Evolutionary conservation across 2,888 invertebrate genomes (phyloP).

Genomic region (Xestia c-nigrum): DNA sequence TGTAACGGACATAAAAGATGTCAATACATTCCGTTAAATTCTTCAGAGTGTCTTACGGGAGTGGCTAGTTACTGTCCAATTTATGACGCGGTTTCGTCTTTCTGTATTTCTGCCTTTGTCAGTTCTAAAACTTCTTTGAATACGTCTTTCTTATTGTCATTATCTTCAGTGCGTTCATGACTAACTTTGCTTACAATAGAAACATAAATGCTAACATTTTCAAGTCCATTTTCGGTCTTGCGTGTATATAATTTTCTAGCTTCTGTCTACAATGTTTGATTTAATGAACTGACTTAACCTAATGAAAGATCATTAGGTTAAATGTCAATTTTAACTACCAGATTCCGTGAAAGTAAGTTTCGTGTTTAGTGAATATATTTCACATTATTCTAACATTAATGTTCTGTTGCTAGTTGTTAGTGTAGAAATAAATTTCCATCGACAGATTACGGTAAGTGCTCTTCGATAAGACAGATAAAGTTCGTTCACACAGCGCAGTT

Average conservation of each 20-base stretch:
- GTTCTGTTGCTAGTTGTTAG: slow-evolving; percentile 68
- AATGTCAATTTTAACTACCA: slow-evolving; percentile 50
- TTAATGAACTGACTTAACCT: slow-evolving; percentile 56
- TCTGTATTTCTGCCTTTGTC: slow-evolving; percentile 73
- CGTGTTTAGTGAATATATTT: slow-evolving; percentile 66
- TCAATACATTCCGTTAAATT: slow-evolving; percentile 81
- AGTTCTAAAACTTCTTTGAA: slow-evolving; percentile 64
- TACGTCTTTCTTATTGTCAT: slow-evolving; percentile 71
- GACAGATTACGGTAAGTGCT: slow-evolving; percentile 82
- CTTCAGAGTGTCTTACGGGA: slow-evolving; percentile 73
- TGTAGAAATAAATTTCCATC: slow-evolving; percentile 76
- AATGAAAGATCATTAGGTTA: slow-evolving; percentile 41
- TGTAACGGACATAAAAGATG: slow-evolving; percentile 84
- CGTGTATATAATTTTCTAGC: slow-evolving; percentile 42
- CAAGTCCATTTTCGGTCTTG: slow-evolving; percentile 36
- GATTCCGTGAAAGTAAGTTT: slow-evolving; percentile 57
- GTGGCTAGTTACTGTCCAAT: slow-evolving; percentile 79
- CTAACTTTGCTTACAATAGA: slow-evolving; percentile 63
- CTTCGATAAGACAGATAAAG: slow-evolving; percentile 80
- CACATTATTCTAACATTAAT: slow-evolving; percentile 67
- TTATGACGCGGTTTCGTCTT: slow-evolving; percentile 79
- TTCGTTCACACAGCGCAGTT: slow-evolving; percentile 77
- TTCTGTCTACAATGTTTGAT: slow-evolving; percentile 58
- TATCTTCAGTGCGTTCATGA: slow-evolving; percentile 56
- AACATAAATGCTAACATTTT: slow-evolving; percentile 60